Conservation (phyloP, 2,888 invertebrate species). For the Rugalucina vietnamica region DNA sequence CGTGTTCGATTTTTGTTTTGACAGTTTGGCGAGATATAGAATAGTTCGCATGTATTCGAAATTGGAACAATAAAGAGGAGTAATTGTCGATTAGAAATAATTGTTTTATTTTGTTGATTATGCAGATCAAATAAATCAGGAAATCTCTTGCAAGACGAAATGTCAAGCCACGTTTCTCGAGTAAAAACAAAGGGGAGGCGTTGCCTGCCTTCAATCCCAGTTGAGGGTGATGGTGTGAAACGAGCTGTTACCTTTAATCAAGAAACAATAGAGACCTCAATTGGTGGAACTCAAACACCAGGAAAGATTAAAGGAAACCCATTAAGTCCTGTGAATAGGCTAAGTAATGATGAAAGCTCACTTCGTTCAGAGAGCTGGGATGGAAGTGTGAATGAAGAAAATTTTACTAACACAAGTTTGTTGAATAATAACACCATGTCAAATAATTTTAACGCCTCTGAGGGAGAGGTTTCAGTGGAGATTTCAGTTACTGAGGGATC, state of each 20-base stretch:
- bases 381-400: slow-evolving; percentile 15
- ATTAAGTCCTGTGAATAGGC: slow-evolving; percentile 55
- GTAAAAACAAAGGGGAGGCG: slow-evolving; percentile 63
- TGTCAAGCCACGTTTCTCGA: background rate
- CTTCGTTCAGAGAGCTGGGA: slow-evolving; percentile 31
- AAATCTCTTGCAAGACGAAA: background rate
- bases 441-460: background rate
- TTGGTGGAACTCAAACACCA: slow-evolving; percentile 78
- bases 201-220: slow-evolving; percentile 65
- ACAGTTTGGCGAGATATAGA: background rate
- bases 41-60: no score
- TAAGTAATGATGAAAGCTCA: slow-evolving; percentile 44
- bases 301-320: slow-evolving; percentile 72
- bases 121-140: background rate
- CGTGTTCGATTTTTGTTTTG: background rate
- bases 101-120: no score
- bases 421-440: background rate
- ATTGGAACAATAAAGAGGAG: no score
- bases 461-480: slow-evolving; percentile 46
- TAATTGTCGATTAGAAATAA: no score
- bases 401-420: background rate
- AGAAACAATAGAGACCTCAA: slow-evolving; percentile 79
- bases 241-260: slow-evolving; percentile 74
- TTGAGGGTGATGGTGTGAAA: slow-evolving; percentile 49
- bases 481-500: slow-evolving; percentile 30